Evolutionary conservation across 2,797 vertebrate species (phyloP).

Genomic region (Neoniphon sammara): DNA sequence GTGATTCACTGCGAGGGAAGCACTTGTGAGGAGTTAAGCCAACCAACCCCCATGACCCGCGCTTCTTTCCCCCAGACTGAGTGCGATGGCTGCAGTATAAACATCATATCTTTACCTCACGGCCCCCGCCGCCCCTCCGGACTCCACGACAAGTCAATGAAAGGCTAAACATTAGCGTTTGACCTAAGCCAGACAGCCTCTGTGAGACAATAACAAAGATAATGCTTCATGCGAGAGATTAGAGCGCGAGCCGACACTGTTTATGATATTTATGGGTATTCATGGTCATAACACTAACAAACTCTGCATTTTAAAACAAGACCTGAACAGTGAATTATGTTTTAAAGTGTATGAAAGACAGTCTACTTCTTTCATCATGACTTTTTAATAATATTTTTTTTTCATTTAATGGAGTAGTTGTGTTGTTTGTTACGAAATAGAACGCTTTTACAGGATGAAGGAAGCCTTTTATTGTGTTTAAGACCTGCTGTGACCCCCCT

Average conservation of each 20-base stretch:
- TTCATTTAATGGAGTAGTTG: neutral
- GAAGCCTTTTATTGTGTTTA: slow-evolving; percentile 47
- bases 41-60: slow-evolving; percentile 44
- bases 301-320: neutral
- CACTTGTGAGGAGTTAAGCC: slow-evolving; percentile 51
- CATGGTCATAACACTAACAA: neutral
- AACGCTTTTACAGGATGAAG: slow-evolving; percentile 35
- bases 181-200: slow-evolving; percentile 41
- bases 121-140: slow-evolving; percentile 20
- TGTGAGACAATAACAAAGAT: slow-evolving; percentile 37
- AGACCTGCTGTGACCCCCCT: slow-evolving; percentile 17
- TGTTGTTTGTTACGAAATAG: slow-evolving; percentile 20
- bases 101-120: slow-evolving; percentile 18
- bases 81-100: slow-evolving; percentile 14
- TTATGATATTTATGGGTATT: neutral
- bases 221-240: slow-evolving; percentile 23
- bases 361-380: neutral
- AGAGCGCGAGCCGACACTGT: slow-evolving; percentile 4
- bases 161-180: slow-evolving; percentile 25
- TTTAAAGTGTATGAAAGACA: neutral
- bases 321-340: neutral
- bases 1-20: slow-evolving; percentile 58
- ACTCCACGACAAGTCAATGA: slow-evolving; percentile 32
- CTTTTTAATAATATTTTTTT: neutral
- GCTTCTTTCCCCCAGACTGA: slow-evolving; percentile 25